Percentiles rank a stretch among this genome's conserved stretches.
These are phyloP conservation scores for Drosophila burlai DNA, from an alignment of 1,140 invertebrate species.

Conservation along the genomic window DNA sequence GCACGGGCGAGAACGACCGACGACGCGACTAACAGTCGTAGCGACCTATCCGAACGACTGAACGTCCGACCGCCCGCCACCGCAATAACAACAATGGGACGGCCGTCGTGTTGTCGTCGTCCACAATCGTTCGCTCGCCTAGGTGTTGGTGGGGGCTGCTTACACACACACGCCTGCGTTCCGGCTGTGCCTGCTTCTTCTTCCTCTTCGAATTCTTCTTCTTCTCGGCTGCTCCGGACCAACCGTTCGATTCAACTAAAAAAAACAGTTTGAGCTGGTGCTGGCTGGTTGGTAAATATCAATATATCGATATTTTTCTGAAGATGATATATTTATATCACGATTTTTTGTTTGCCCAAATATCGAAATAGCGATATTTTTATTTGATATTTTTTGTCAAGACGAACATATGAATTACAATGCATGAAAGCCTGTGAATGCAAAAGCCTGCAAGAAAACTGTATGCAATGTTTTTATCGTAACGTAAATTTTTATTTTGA, in stretches of 20 bases:
- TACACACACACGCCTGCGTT: conserved; percentile 32
- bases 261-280: conserved; percentile 12
- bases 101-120: conserved; percentile 41
- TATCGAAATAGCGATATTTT: no score
- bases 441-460: no score
- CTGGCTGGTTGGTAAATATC: not conserved
- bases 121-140: conserved; percentile 33
- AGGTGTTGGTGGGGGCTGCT: conserved; percentile 22
- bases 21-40: conserved; percentile 11
- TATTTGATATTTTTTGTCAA: no score
- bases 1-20: conserved; percentile 47
- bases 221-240: not conserved
- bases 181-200: conserved; percentile 15
- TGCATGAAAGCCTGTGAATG: no score
- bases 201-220: not conserved
- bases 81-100: conserved; percentile 18
- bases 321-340: no score
- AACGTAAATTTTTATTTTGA: no score
- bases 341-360: no score
- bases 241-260: conserved; percentile 17
- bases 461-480: no score
- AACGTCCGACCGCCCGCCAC: conserved; percentile 12
- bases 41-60: conserved; percentile 5
- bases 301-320: no score
- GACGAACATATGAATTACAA: no score